A percentile compares a stretch with the other conserved stretches of the same genome.
Evolutionary conservation across 2,888 invertebrate genomes (phyloP).

Genomic region (Synergus japonicus): DNA sequence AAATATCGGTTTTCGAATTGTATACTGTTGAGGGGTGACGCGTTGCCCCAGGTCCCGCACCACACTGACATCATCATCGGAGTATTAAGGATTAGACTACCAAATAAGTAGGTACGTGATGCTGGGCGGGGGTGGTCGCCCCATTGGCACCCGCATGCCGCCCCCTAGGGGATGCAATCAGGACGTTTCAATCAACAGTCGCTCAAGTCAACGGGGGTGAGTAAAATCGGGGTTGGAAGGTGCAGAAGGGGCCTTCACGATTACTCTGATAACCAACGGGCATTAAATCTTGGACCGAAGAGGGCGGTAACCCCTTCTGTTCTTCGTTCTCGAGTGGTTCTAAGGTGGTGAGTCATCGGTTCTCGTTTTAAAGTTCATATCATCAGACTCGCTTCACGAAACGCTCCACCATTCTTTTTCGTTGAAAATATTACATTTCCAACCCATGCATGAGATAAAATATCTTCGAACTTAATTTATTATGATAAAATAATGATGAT

Average conservation of each 20-base stretch:
- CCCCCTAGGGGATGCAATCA: constrained; percentile 76
- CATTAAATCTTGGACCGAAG: constrained; percentile 73
- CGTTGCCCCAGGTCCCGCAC: neutral
- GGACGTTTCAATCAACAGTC: constrained; percentile 77
- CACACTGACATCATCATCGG: constrained; percentile 47
- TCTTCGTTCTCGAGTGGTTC: constrained; percentile 61
- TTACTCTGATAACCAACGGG: constrained; percentile 74
- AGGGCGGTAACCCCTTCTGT: constrained; percentile 69
- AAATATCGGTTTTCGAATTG: neutral
- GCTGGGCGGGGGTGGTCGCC: constrained; percentile 59
- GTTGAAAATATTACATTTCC: neutral
- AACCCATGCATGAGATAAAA: no score
- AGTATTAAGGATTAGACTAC: constrained; percentile 76
- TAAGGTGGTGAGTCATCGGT: constrained; percentile 68
- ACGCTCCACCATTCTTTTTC: neutral
- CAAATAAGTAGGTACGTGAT: constrained; percentile 75
- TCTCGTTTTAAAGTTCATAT: constrained; percentile 63
- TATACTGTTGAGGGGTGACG: neutral
- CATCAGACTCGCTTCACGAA: constrained; percentile 46
- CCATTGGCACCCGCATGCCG: constrained; percentile 68
- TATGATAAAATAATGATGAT: neutral
- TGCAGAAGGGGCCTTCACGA: constrained; percentile 65
- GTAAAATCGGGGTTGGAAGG: constrained; percentile 47
- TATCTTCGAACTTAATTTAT: neutral
- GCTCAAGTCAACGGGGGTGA: constrained; percentile 62